Percentiles rank a stretch among this genome's conserved stretches.
Evolutionary conservation across 2,888 invertebrate genomes (phyloP).

Genomic region (Cylloceria caligata): DNA sequence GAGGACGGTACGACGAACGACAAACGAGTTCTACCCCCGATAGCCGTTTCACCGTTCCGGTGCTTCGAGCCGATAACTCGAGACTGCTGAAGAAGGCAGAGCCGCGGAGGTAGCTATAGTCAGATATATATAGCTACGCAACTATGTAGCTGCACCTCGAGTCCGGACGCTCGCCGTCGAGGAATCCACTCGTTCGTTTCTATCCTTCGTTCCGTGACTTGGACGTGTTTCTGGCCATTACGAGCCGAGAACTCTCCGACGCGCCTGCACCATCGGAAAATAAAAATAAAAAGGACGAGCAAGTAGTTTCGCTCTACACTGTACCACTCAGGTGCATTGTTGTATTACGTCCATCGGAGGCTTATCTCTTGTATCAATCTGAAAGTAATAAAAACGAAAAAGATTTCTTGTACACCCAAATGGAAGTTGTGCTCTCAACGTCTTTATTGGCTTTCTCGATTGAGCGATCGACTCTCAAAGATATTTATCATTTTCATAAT

Average conservation of each 20-base stretch:
- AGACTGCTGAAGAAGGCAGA: conserved; percentile 40
- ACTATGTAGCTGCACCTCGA: conserved; percentile 17
- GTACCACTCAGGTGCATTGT: conserved; percentile 27
- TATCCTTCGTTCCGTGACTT: conserved; percentile 60
- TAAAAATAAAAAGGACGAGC: conserved; percentile 43
- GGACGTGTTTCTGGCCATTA: conserved; percentile 62
- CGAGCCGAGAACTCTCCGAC: conserved; percentile 46
- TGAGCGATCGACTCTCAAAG: too few species aligned
- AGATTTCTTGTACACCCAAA: neutral
- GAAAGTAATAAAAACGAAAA: neutral
- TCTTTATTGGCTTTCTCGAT: too few species aligned
- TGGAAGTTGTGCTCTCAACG: too few species aligned
- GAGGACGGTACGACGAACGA: conserved; percentile 55
- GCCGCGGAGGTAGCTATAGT: conserved; percentile 11
- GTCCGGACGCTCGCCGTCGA: conserved; percentile 45
- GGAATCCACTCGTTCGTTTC: conserved; percentile 62
- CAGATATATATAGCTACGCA: conserved; percentile 23
- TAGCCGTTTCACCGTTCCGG: conserved; percentile 68
- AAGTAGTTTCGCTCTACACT: conserved; percentile 39
- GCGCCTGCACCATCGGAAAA: conserved; percentile 41
- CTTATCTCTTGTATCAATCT: neutral
- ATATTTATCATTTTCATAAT: too few species aligned
- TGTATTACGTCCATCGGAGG: conserved; percentile 26
- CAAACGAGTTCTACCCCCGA: conserved; percentile 72
- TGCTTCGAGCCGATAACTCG: conserved; percentile 66